A percentile compares a stretch with the other conserved stretches of the same genome.
phyloP scores from a whole-genome alignment of 2,113 vertebrate species.

The Siniperca knerii region DNA sequence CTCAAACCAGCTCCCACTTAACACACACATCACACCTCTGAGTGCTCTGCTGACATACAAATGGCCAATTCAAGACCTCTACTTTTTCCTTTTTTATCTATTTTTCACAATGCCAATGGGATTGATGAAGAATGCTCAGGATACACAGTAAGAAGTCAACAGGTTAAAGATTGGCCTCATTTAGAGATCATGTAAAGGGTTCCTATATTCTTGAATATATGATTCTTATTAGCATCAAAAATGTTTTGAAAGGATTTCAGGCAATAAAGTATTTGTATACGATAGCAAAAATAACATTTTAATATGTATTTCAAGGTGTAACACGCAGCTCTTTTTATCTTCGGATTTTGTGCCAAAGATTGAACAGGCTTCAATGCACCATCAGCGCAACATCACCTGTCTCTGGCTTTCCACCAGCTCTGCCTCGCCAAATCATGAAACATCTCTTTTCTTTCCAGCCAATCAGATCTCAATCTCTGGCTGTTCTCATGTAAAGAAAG shows the following conservation, averaged over 20 bases:
- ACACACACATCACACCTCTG: conserved; percentile 83
- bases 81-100: conserved; percentile 27
- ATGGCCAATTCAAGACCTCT: conserved; percentile 71
- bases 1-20: conserved; percentile 80
- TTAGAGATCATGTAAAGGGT: conserved; percentile 34
- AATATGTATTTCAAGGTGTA: conserved; percentile 2
- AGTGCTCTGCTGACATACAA: conserved; percentile 76
- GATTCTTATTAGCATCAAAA: neutral
- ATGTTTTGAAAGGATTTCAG: neutral
- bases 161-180: conserved; percentile 53
- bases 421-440: conserved; percentile 74
- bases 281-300: neutral
- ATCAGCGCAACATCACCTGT: conserved; percentile 74
- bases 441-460: conserved; percentile 70
- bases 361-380: conserved; percentile 52
- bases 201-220: conserved; percentile 5
- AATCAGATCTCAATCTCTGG: conserved; percentile 71
- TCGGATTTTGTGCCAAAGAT: conserved; percentile 33
- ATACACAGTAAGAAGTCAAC: conserved; percentile 57
- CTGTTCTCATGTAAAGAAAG: conserved; percentile 79
- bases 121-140: conserved; percentile 27
- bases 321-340: conserved; percentile 12
- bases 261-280: neutral
- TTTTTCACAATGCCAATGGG: conserved; percentile 43
- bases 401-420: conserved; percentile 68